Evolutionary conservation across 2,888 invertebrate species (phyloP), one percentile per base, ranked within the genome.

Genomic region (Agrochola macilenta): DNA sequence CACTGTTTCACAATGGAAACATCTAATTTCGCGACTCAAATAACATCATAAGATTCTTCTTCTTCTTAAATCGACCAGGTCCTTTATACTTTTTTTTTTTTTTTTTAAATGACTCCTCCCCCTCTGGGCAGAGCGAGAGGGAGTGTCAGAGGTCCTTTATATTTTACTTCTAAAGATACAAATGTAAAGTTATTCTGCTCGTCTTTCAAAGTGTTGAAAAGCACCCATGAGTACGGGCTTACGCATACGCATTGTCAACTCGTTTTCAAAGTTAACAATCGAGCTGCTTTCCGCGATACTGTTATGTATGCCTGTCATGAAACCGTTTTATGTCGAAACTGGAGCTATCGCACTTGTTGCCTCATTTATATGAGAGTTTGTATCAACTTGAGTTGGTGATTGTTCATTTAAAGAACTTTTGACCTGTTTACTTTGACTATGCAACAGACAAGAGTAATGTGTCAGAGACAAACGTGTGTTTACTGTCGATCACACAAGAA

Each of bases 231-330:
- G 5, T 30, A 23, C 14, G 5, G 46, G 12, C 49, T 30, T 23
- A 30, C 12, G 20, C 8, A n/a, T 30, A 52, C 39, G 8, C 14
- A n/a, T 52, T 61, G 49, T 61, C 17, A 30, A 20, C 30, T 17
- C 39, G n/a, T 43, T 17, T 11, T 71, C 49, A 60, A 60, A 61
- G 23, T n/a, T 17, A 52, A 43, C 46, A 52, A 61, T n/a, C 0
- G 23, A 76, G 5, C n/a, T 61, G 52, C n/a, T 20, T 30, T 49
- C 17, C 4, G 12, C 5, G 20, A 76, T n/a, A 39, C 3, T 17
- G 3, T 49, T 75, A n/a, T n/a, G 23, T 43, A 20, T 54, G 2
- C 43, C 43, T 76, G 76, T n/a, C 43, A 43, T 78, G 26, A 78
- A 46, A 78, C n/a, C 39, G 5, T 64, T 46, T 46, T 35, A 58